Evolutionary conservation across 2,888 invertebrate species (phyloP).

Genomic region (Orchestes rusci): DNA sequence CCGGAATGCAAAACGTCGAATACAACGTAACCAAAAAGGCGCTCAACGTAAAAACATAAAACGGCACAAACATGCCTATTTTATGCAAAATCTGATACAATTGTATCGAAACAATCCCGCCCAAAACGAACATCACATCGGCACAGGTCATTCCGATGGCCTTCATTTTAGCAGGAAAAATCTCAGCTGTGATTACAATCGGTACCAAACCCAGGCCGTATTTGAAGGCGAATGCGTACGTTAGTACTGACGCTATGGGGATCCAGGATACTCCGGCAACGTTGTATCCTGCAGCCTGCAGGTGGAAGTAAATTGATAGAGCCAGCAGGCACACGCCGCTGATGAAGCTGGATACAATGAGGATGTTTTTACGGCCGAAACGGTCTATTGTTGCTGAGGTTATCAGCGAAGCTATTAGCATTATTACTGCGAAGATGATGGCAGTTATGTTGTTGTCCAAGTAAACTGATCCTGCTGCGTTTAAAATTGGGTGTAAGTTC

Average conservation of each 20-base stretch:
- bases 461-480: conserved; percentile 36
- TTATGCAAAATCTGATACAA: conserved; percentile 33
- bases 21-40: conserved; percentile 36
- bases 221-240: conserved; percentile 38
- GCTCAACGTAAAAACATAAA: conserved; percentile 36
- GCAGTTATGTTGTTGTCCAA: conserved; percentile 34
- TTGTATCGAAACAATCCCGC: conserved; percentile 36
- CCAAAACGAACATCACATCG: conserved; percentile 37
- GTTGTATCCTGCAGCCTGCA: conserved; percentile 33
- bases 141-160: conserved; percentile 40
- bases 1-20: conserved; percentile 36
- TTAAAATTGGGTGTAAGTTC: conserved; percentile 40
- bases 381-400: conserved; percentile 37
- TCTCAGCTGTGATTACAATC: conserved; percentile 39
- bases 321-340: conserved; percentile 35
- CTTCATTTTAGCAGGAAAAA: conserved; percentile 41
- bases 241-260: conserved; percentile 37
- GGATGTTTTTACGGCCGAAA: conserved; percentile 37
- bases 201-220: conserved; percentile 40
- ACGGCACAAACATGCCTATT: conserved; percentile 38
- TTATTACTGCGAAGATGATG: conserved; percentile 38
- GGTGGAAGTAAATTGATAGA: conserved; percentile 38
- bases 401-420: conserved; percentile 35
- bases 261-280: conserved; percentile 30
- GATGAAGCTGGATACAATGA: conserved; percentile 36